Base-by-base conservation (phyloP, 2,113 vertebrate species). In the Colossoma macropomum region DNA sequence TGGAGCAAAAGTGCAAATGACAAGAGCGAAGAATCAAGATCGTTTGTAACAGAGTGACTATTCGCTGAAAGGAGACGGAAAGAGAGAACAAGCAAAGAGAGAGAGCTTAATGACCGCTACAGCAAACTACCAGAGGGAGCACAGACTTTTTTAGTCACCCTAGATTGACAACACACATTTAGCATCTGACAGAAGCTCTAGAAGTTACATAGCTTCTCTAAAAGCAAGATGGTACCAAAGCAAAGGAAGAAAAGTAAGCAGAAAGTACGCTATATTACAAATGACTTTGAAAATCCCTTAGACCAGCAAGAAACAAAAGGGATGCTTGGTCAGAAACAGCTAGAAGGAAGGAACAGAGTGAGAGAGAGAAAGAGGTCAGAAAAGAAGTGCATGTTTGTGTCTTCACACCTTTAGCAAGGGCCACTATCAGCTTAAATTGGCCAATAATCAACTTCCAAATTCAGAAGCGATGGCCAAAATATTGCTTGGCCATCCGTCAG, bases 91-190 rank as follows among this genome's bases (percentile, higher is more conserved):
- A 65, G 62, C 21, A 16, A 28, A 79, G 30, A 52, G 27, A 69
- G 27, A 71, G 52, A 48, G 79, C 79, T 45, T 48, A 73, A 15
- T 68, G 68, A 68, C 27, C 45, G 7, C 63, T 52, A 62, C 34
- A 62, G 19, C 16, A 68, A 80, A 62, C 25, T 72, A 72, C 11
- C 25, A 60, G 32, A 80, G 77, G 60, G 69, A 72, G 68, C 25
- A 9, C 30, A 15, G n/a, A 15, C 12, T 15, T 1, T 16, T 60
- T 77, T 17, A 52, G 11, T 69, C 12, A 34, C 19, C 27, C 17
- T 25, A 16, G 45, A 38, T 41, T 10, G 8, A 45, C 70, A 38
- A 68, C n/a, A 62, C 28, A 79, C 27, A 48, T 32, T 78, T 4
- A 34, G 16, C 4, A 15, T 66, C 19, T 30, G 63, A 32, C 63